Evolutionary conservation across 2,113 vertebrate genomes (phyloP).

Genomic region (Camelus dromedarius): DNA sequence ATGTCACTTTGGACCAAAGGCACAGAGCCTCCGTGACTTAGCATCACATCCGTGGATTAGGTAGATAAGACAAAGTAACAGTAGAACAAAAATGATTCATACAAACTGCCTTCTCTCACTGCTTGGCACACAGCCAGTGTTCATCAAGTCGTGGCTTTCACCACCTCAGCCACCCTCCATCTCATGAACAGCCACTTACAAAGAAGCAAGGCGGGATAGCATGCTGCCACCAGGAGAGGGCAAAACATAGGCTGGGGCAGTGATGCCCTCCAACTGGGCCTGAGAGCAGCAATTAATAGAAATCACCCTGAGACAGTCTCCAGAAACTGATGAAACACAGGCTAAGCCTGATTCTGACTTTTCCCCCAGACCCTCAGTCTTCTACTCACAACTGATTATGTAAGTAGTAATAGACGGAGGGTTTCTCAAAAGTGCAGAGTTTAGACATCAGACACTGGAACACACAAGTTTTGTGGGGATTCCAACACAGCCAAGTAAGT

Average conservation of each 20-base stretch:
- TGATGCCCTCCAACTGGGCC: fast-evolving
- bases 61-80: not conserved
- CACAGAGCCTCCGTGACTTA: not conserved
- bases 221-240: too few species aligned
- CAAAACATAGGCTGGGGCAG: not conserved
- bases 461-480: not conserved
- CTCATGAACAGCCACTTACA: not conserved
- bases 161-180: not conserved
- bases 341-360: not conserved
- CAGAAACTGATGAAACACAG: not conserved
- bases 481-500: not conserved
- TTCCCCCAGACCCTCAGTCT: not conserved
- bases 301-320: not conserved
- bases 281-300: not conserved
- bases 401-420: not conserved
- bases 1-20: not conserved
- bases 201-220: not conserved
- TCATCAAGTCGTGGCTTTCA: not conserved
- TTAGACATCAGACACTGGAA: not conserved
- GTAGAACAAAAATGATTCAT: not conserved
- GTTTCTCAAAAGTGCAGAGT: not conserved
- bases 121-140: not conserved
- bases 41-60: not conserved
- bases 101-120: not conserved
- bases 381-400: not conserved